Conservation (phyloP, 2,888 invertebrate genomes). For the Polia nebulosa region DNA sequence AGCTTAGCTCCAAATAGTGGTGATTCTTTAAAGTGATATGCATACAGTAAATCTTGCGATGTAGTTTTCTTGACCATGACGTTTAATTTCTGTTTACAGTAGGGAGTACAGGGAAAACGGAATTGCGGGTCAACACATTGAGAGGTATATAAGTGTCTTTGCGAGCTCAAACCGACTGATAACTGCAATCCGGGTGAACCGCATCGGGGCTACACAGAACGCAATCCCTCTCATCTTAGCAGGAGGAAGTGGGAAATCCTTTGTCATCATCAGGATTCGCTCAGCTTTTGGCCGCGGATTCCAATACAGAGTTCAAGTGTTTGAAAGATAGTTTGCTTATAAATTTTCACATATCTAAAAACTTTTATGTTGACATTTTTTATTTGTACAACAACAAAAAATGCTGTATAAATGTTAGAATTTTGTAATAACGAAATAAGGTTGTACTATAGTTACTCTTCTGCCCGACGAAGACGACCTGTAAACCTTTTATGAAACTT, state of each 20-base stretch:
- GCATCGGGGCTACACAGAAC: not conserved
- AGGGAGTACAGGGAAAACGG: too few species aligned
- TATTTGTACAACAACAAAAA: too few species aligned
- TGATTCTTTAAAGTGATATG: not conserved
- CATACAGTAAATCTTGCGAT: too few species aligned
- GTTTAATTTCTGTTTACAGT: too few species aligned
- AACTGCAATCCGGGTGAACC: not conserved
- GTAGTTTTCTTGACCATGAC: too few species aligned
- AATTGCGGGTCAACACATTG: not conserved
- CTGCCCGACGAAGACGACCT: too few species aligned
- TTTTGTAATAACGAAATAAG: too few species aligned
- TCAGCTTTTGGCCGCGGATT: not conserved
- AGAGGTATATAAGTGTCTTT: not conserved
- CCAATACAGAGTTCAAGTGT: not conserved
- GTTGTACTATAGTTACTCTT: too few species aligned
- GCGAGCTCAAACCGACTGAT: not conserved
- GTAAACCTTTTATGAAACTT: too few species aligned
- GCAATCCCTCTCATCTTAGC: constrained; percentile 1
- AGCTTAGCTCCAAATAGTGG: not conserved
- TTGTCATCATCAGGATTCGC: constrained; percentile 12
- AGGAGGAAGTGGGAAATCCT: constrained; percentile 7
- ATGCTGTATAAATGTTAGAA: too few species aligned
- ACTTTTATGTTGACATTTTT: too few species aligned
- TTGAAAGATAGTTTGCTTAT: not conserved
- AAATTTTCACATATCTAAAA: too few species aligned